Percentiles rank a stretch among this genome's conserved stretches.
Conservation (phyloP, 2,113 vertebrate genomes). For the Lampris incognitus region DNA sequence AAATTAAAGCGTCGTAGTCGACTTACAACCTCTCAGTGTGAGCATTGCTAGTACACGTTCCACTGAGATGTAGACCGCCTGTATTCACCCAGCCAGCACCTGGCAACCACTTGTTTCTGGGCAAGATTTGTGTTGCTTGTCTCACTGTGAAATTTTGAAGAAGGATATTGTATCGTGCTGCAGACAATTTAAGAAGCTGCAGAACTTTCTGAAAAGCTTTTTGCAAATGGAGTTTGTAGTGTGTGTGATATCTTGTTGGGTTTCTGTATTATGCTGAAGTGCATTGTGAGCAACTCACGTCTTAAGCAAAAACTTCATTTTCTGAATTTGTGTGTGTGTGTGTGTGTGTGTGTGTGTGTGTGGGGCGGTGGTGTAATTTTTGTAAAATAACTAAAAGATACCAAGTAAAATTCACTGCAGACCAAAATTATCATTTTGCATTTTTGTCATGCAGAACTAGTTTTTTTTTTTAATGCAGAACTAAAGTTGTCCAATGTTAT, state of each 20-base stretch:
- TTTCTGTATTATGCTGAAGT: too few species aligned
- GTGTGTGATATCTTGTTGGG: too few species aligned
- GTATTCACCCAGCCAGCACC: slow-evolving; percentile 30
- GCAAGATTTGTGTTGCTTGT: slow-evolving; percentile 57
- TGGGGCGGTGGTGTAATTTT: too few species aligned
- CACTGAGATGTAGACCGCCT: neutral
- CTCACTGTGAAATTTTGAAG: slow-evolving; percentile 40
- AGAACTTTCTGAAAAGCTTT: slow-evolving; percentile 26
- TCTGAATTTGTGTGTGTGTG: slow-evolving; percentile 9
- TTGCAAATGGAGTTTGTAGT: neutral
- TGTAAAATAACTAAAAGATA: neutral
- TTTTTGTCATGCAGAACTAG: neutral
- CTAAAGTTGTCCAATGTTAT: neutral
- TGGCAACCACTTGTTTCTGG: slow-evolving; percentile 60
- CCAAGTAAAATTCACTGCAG: neutral
- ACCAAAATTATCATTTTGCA: neutral
- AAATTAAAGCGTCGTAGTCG: too few species aligned
- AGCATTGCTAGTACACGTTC: slow-evolving; percentile 17
- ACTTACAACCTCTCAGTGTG: neutral
- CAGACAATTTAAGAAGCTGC: slow-evolving; percentile 6
- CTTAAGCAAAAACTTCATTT: too few species aligned
- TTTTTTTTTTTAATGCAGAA: too few species aligned
- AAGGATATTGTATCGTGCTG: slow-evolving; percentile 25
- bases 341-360: neutral
- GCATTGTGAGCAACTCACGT: too few species aligned